These are phyloP conservation scores for Diplazon laetatorius DNA, from an alignment of 2,888 invertebrate genomes.

Conservation along the genomic window DNA sequence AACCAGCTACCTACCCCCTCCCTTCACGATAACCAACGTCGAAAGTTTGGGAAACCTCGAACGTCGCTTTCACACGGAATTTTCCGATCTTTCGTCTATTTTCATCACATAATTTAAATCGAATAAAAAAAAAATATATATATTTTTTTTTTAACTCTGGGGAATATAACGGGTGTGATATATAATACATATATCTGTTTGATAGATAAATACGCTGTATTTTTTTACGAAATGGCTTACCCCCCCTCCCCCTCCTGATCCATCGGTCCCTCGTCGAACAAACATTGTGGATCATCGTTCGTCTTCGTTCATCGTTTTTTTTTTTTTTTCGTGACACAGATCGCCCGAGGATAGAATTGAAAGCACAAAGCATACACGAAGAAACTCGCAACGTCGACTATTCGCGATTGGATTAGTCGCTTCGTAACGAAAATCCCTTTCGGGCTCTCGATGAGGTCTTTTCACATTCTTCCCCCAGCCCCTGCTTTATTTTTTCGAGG, in stretches of 20 bases:
- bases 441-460: constrained; percentile 22
- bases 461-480: not conserved
- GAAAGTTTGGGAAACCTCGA: not conserved
- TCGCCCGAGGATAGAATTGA: not conserved
- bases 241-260: constrained; percentile 9
- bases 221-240: not conserved
- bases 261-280: not conserved
- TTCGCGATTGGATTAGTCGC: constrained; percentile 47
- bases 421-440: constrained; percentile 51
- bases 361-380: constrained; percentile 18
- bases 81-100: not conserved
- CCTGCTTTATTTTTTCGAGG: not conserved
- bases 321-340: not conserved
- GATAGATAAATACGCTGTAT: not conserved
- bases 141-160: not conserved
- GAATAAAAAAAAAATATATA: not conserved
- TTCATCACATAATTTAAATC: not conserved
- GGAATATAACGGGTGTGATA: not conserved
- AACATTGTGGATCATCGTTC: not conserved
- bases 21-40: not conserved
- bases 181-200: not conserved
- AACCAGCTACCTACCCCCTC: too few relatives aligned
- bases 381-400: constrained; percentile 45
- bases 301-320: not conserved
- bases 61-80: not conserved